Conservation (phyloP, 2,888 invertebrate genomes). For the Agrochola macilenta region DNA sequence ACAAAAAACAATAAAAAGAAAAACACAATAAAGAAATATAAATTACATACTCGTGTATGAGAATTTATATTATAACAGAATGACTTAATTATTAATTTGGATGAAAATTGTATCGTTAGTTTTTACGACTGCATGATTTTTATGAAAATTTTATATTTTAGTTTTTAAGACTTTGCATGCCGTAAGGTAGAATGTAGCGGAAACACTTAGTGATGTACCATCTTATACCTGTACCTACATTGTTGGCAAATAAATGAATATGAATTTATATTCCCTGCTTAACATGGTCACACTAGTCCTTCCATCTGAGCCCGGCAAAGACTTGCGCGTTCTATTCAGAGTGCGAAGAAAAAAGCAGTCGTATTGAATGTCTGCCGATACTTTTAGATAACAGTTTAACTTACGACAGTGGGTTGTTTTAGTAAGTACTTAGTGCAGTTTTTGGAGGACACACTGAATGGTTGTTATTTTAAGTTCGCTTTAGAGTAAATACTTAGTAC, state of each 20-base stretch:
- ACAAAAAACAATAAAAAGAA: neutral
- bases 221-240: too few relatives aligned
- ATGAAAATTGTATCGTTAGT: too few relatives aligned
- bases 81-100: too few relatives aligned
- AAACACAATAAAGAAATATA: too few relatives aligned
- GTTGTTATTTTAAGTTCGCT: neutral
- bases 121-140: too few relatives aligned
- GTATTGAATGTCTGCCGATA: slow-evolving; percentile 54
- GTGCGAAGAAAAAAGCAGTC: slow-evolving; percentile 47
- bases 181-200: too few relatives aligned
- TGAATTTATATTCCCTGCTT: neutral
- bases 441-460: neutral
- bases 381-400: slow-evolving; percentile 47
- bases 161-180: too few relatives aligned
- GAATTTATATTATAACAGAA: too few relatives aligned
- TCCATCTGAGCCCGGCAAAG: slow-evolving; percentile 51
- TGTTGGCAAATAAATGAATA: too few relatives aligned
- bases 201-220: too few relatives aligned
- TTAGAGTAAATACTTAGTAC: neutral
- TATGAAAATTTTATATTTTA: too few relatives aligned
- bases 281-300: slow-evolving; percentile 37
- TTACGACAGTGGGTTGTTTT: slow-evolving; percentile 9
- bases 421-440: neutral
- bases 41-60: too few relatives aligned
- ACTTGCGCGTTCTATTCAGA: slow-evolving; percentile 49